Evolutionary conservation across 2,888 invertebrate species (phyloP).

Genomic region (Pandemis heparana): DNA sequence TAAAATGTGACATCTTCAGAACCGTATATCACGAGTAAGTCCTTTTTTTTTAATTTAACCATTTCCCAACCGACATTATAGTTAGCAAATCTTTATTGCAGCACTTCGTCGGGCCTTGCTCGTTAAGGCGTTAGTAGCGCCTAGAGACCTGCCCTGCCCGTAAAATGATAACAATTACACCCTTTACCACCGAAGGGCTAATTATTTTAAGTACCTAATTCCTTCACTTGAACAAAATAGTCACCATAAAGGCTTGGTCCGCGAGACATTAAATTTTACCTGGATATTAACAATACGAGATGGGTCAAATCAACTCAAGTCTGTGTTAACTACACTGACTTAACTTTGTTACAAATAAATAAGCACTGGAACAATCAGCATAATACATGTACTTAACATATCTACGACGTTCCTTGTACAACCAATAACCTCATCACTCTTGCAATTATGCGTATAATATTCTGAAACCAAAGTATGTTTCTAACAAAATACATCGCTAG

Average conservation of each 20-base stretch:
- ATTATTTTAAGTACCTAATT: constrained; percentile 39
- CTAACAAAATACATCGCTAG: too few relatives aligned
- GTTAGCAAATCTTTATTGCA: constrained; percentile 37
- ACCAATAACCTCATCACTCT: too few relatives aligned
- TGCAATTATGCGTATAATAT: too few relatives aligned
- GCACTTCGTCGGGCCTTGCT: constrained; percentile 33
- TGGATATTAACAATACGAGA: not conserved
- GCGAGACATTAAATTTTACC: not conserved
- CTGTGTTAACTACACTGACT: too few relatives aligned
- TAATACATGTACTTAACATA: too few relatives aligned
- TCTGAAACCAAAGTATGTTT: too few relatives aligned
- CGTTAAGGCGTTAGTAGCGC: constrained; percentile 35
- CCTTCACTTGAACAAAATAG: constrained; percentile 27
- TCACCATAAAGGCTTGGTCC: constrained; percentile 2
- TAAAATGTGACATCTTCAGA: too few relatives aligned
- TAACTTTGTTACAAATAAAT: too few relatives aligned
- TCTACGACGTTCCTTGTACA: too few relatives aligned
- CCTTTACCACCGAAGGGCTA: constrained; percentile 36
- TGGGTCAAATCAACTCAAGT: too few relatives aligned
- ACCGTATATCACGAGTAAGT: too few relatives aligned
- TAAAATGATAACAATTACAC: constrained; percentile 40
- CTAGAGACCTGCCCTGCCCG: constrained; percentile 32
- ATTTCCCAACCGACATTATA: constrained; percentile 19
- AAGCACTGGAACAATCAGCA: too few relatives aligned
- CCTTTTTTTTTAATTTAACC: not conserved